These are phyloP conservation scores for Chloropsis hardwickii DNA, from an alignment of 2,113 vertebrate genomes.

Conservation along the genomic window DNA sequence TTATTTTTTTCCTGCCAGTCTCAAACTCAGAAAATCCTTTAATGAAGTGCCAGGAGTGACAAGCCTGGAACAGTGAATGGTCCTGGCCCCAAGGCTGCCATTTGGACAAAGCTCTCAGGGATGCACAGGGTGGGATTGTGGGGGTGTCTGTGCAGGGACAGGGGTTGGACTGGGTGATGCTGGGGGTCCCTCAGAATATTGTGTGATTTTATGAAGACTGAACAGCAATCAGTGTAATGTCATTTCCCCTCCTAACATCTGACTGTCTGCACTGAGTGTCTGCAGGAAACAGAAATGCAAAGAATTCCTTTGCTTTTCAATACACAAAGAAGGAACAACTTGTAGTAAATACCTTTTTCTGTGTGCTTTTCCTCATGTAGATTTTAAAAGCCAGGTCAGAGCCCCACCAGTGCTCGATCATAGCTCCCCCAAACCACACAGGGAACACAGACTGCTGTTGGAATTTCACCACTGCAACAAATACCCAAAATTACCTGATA, in stretches of 20 bases:
- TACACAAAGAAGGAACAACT: not conserved
- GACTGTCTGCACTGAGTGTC: not conserved
- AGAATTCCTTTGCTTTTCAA: not conserved
- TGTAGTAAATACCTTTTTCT: constrained; percentile 81
- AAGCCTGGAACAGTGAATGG: not conserved
- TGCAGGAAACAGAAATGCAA: not conserved
- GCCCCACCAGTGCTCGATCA: constrained; percentile 84
- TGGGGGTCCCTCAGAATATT: not conserved
- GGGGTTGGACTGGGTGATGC: accelerated
- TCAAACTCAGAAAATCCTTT: not conserved
- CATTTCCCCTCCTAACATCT: not conserved
- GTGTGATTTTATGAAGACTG: not conserved
- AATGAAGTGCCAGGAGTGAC: not conserved
- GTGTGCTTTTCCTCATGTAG: constrained; percentile 78
- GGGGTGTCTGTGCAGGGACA: not conserved
- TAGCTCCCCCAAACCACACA: constrained; percentile 70
- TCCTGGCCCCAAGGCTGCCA: accelerated
- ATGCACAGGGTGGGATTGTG: not conserved
- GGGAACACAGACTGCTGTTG: constrained; percentile 85
- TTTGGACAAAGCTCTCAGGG: not conserved
- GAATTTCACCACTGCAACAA: constrained; percentile 83
- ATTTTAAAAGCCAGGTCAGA: constrained; percentile 84
- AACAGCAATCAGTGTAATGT: accelerated
- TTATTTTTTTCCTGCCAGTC: not conserved
- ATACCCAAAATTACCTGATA: not conserved